Conservation (phyloP, 2,797 vertebrate genomes). For the Tapirus indicus region DNA sequence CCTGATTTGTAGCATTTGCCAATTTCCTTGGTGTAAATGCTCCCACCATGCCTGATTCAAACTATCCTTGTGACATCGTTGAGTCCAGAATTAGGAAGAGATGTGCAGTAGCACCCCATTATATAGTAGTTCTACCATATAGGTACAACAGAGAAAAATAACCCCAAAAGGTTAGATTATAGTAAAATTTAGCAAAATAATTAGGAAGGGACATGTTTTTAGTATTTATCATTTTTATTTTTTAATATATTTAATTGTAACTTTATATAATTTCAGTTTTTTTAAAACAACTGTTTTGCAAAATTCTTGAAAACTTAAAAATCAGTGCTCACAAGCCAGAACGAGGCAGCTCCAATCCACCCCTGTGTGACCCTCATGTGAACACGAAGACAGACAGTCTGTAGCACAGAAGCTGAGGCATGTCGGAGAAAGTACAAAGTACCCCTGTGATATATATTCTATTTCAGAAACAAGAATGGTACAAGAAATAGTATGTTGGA, state of each 20-base stretch:
- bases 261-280: background rate
- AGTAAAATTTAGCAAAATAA: background rate
- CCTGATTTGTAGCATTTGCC: background rate
- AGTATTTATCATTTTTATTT: background rate
- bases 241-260: background rate
- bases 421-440: background rate
- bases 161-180: background rate
- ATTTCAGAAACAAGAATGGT: constrained; percentile 10
- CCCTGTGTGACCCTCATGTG: background rate
- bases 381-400: background rate
- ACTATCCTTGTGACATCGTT: background rate
- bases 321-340: background rate
- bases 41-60: background rate
- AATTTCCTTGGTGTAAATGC: constrained; percentile 51
- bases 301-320: constrained; percentile 25
- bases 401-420: background rate
- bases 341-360: background rate
- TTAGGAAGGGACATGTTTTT: background rate
- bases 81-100: background rate
- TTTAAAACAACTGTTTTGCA: background rate
- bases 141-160: background rate
- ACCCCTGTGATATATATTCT: background rate
- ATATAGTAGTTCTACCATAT: background rate
- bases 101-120: background rate
- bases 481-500: background rate